phyloP scores from a whole-genome alignment of 2,113 vertebrate species.

The Peromyscus californicus region DNA sequence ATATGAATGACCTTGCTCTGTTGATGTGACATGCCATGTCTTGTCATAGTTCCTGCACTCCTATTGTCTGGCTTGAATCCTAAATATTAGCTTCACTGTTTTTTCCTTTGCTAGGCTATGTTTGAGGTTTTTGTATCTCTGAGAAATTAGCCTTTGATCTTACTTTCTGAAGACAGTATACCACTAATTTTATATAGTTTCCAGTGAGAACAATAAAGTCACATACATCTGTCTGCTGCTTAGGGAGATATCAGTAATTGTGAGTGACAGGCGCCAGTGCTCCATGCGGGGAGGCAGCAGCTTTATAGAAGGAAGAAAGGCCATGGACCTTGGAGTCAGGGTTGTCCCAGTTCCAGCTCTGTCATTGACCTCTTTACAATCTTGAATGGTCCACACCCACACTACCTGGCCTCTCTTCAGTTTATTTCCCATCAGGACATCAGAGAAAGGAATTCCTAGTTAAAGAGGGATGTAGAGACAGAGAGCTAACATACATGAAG shows the following conservation, averaged over 20 bases:
- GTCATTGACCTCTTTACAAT: background rate
- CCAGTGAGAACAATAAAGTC: background rate
- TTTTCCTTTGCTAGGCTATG: background rate
- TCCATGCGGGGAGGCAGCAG: background rate
- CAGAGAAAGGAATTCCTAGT: background rate
- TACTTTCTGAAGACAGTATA: background rate
- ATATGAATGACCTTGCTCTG: background rate
- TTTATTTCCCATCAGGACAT: conserved; percentile 35
- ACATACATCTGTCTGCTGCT: background rate
- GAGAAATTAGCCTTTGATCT: conserved; percentile 48
- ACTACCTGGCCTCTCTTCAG: background rate
- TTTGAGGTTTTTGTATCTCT: conserved; percentile 14
- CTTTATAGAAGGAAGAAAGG: background rate
- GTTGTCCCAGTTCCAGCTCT: background rate
- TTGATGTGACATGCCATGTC: background rate
- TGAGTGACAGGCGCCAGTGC: background rate
- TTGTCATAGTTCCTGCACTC: background rate
- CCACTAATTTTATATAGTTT: background rate
- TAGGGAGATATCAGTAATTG: background rate
- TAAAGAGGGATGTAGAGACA: background rate
- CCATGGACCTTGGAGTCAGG: background rate
- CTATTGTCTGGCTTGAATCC: background rate
- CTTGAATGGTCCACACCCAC: background rate
- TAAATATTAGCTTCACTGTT: conserved; percentile 19
- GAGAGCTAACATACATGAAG: background rate